Evolutionary conservation across 2,797 vertebrate genomes (phyloP).

Genomic region (Phalanger gymnotis): DNA sequence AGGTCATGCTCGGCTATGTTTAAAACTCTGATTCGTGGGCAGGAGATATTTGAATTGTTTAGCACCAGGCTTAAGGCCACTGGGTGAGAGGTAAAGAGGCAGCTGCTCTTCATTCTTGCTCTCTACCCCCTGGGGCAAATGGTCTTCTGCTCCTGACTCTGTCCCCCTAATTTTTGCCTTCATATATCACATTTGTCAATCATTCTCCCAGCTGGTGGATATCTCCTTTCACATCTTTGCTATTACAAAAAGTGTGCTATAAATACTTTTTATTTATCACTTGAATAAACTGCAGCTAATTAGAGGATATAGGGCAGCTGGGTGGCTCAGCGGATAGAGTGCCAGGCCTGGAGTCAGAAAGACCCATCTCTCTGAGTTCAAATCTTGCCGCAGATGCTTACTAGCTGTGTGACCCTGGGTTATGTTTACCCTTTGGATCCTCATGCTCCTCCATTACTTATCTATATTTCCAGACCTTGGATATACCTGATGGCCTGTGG

Average conservation of each 20-base stretch:
- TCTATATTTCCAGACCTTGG: not conserved
- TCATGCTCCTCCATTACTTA: not conserved
- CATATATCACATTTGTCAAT: not conserved
- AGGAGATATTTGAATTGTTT: not conserved
- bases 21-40: not conserved
- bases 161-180: not conserved
- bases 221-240: not conserved
- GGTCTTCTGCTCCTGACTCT: not conserved
- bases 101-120: not conserved
- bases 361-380: not conserved
- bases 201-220: not conserved
- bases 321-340: not conserved
- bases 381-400: not conserved
- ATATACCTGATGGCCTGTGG: not conserved
- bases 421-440: not conserved
- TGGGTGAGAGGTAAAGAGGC: not conserved
- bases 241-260: not conserved
- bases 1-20: not conserved
- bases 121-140: not conserved
- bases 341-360: not conserved
- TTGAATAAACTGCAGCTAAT: not conserved
- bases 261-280: not conserved
- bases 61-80: not conserved
- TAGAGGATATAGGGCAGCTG: not conserved
- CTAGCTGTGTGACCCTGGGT: not conserved